Conservation (phyloP, 2,113 vertebrate species). For the Hippolais icterina region DNA sequence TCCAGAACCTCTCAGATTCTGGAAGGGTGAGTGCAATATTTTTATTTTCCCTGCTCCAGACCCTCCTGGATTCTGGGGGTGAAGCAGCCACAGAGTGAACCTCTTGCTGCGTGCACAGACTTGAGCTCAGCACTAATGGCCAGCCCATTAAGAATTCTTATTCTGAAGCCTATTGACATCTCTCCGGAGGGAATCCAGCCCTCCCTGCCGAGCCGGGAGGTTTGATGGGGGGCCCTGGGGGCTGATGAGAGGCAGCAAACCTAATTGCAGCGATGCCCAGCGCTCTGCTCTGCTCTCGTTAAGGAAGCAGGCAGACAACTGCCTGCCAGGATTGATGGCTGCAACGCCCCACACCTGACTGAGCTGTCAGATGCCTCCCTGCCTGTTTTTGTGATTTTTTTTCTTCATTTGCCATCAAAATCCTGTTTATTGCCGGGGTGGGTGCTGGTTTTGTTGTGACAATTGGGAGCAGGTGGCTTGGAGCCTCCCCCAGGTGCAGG, state of each 20-base stretch:
- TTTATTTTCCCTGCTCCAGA: neutral
- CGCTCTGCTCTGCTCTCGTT: no score
- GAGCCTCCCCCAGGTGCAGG: neutral
- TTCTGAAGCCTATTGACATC: neutral
- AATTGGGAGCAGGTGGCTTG: neutral
- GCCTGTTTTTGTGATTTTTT: neutral
- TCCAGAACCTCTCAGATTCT: no score
- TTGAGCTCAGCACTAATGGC: neutral
- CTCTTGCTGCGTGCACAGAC: neutral
- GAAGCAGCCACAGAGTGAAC: fast-evolving
- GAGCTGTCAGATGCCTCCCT: neutral
- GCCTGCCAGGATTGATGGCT: no score
- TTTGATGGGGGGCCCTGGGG: neutral
- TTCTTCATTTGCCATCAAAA: neutral
- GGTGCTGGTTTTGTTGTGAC: neutral
- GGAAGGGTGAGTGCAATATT: neutral
- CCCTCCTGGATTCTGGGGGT: neutral
- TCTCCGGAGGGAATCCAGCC: neutral
- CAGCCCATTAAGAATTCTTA: neutral
- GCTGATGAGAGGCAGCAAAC: neutral
- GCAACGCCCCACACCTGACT: neutral
- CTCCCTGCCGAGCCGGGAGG: neutral
- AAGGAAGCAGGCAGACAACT: no score
- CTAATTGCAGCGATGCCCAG: neutral
- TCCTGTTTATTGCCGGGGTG: neutral